Evolutionary conservation across 2,113 vertebrate genomes (phyloP).

Genomic region (Calonectris borealis): DNA sequence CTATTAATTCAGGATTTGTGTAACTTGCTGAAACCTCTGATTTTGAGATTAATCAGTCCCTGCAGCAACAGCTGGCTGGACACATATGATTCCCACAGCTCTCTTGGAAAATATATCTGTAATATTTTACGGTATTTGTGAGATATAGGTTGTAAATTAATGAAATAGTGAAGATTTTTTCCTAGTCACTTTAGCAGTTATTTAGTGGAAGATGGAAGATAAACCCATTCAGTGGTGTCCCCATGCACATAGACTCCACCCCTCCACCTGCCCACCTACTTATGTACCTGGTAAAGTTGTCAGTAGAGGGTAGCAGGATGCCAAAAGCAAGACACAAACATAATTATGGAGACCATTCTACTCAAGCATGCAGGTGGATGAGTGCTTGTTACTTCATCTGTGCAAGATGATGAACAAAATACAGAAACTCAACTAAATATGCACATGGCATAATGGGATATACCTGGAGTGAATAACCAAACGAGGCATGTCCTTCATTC

Average conservation of each 20-base stretch:
- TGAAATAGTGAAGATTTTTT: background rate
- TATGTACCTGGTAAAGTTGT: background rate
- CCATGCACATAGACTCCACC: rapidly evolving
- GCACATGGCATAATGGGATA: background rate
- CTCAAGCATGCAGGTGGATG: background rate
- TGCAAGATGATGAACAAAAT: background rate
- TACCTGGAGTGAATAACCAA: background rate
- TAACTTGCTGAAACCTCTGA: background rate
- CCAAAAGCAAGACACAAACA: background rate
- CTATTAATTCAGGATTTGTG: background rate
- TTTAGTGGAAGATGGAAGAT: background rate
- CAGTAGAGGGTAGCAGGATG: background rate
- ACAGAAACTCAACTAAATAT: background rate
- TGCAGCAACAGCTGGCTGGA: background rate
- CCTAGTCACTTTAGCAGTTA: background rate
- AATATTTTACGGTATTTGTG: conserved; percentile 17
- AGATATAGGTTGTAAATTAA: background rate
- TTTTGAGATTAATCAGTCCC: background rate
- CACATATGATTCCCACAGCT: background rate
- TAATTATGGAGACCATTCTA: background rate
- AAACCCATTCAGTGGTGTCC: background rate
- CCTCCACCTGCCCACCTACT: background rate
- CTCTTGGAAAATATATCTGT: background rate
- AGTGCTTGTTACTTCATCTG: background rate
- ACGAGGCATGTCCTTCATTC: background rate